Evolutionary conservation across 2,797 vertebrate species (phyloP).

Genomic region (Crenichthys baileyi): DNA sequence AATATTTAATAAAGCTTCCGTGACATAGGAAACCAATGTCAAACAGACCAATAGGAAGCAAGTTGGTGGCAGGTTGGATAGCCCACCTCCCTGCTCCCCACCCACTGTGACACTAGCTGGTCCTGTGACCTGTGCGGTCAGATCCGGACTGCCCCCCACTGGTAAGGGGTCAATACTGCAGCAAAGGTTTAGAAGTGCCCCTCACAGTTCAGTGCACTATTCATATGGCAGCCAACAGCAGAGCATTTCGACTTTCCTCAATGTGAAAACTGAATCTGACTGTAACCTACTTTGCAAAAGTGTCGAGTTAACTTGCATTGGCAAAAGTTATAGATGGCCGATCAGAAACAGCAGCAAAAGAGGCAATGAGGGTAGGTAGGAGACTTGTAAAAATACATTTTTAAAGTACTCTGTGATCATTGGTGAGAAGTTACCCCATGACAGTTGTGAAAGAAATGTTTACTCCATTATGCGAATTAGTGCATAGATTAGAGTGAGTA

Average conservation of each 20-base stretch:
- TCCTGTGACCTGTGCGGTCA: slow-evolving; percentile 64
- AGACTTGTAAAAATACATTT: slow-evolving; percentile 21
- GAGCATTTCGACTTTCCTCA: slow-evolving; percentile 67
- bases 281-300: slow-evolving; percentile 55
- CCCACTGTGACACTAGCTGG: slow-evolving; percentile 61
- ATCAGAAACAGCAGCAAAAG: slow-evolving; percentile 10
- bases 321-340: slow-evolving; percentile 18
- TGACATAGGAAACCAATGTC: slow-evolving; percentile 74
- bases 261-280: slow-evolving; percentile 71
- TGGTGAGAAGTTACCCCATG: slow-evolving; percentile 39
- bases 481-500: slow-evolving; percentile 15
- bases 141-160: slow-evolving; percentile 75
- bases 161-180: slow-evolving; percentile 80
- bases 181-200: slow-evolving; percentile 60
- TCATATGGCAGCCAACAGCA: slow-evolving; percentile 61
- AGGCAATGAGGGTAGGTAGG: slow-evolving; percentile 11
- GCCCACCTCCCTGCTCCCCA: slow-evolving; percentile 38
- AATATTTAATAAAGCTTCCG: slow-evolving; percentile 68
- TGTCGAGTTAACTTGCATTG: slow-evolving; percentile 26
- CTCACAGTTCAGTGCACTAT: slow-evolving; percentile 74
- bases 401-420: slow-evolving; percentile 43
- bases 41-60: slow-evolving; percentile 64
- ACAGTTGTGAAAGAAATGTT: slow-evolving; percentile 39
- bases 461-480: slow-evolving; percentile 40
- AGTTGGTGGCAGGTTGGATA: slow-evolving; percentile 68